phyloP scores from a whole-genome alignment of 2,797 vertebrate genomes.

The Lagodon rhomboides region DNA sequence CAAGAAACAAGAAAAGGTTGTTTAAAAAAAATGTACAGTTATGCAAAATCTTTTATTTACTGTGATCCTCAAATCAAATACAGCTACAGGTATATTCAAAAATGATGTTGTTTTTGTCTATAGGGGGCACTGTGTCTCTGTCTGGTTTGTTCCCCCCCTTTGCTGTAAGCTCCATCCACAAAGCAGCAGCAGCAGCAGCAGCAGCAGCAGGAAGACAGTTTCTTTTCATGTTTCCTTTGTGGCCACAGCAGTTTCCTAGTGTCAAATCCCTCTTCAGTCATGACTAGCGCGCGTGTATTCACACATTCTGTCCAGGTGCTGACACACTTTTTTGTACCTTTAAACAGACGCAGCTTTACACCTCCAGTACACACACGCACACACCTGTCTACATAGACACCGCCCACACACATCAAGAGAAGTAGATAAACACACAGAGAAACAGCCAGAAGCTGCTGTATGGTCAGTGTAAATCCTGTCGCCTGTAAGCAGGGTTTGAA shows the following conservation, averaged over 20 bases:
- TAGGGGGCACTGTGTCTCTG: conserved; percentile 65
- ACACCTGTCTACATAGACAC: background rate
- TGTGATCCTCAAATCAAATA: conserved; percentile 2
- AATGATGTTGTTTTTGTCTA: conserved; percentile 27
- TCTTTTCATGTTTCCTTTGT: conserved; percentile 58
- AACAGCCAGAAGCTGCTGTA: conserved; percentile 26
- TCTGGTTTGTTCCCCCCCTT: background rate
- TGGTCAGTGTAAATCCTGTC: conserved; percentile 56
- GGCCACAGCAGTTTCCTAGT: conserved; percentile 38
- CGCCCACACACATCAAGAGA: conserved; percentile 11
- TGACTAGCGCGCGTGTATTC: conserved; percentile 2
- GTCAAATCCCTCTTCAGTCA: conserved; percentile 32
- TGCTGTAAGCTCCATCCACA: background rate
- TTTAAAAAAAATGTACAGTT: background rate
- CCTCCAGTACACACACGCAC: conserved; percentile 6
- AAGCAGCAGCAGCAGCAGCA: conserved; percentile 40
- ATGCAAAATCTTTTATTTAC: background rate
- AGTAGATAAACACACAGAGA: background rate
- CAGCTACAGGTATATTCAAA: background rate
- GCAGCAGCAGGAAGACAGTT: conserved; percentile 29
- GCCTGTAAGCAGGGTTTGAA: conserved; percentile 66
- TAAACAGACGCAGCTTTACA: conserved; percentile 11
- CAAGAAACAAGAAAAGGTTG: background rate
- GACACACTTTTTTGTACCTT: conserved; percentile 21
- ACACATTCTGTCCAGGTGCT: conserved; percentile 7